Conservation (phyloP, 1,140 invertebrate species). For the Saxidomus purpurata region DNA sequence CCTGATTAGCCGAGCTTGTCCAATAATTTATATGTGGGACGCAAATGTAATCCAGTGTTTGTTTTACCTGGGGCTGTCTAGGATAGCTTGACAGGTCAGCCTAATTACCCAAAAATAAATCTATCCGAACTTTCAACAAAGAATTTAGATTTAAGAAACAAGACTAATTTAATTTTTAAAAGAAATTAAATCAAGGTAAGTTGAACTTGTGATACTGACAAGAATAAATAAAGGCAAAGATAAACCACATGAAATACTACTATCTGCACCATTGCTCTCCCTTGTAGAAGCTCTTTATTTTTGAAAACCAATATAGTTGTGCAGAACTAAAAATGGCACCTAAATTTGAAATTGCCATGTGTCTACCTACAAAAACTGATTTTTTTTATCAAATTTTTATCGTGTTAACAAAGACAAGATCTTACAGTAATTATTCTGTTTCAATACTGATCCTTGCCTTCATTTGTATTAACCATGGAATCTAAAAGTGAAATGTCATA, state of each 20-base stretch:
- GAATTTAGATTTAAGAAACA: background rate
- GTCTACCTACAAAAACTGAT: no score
- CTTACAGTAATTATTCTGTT: no score
- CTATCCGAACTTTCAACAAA: slow-evolving; percentile 50
- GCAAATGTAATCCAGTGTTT: slow-evolving; percentile 68
- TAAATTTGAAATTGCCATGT: background rate
- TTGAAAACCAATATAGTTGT: background rate
- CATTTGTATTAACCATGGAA: no score
- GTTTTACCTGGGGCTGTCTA: slow-evolving; percentile 66
- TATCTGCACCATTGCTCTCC: background rate
- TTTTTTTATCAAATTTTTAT: no score
- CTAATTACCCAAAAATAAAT: slow-evolving; percentile 56
- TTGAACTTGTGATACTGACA: background rate
- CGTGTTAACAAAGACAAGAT: no score
- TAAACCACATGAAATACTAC: no score
- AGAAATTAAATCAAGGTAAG: background rate
- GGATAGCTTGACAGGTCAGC: slow-evolving; percentile 46
- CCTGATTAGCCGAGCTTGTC: slow-evolving; percentile 64
- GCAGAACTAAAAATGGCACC: background rate
- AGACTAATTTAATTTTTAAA: background rate
- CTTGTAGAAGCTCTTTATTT: background rate
- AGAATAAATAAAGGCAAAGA: background rate
- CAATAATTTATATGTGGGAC: slow-evolving; percentile 69
- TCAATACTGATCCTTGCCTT: no score
- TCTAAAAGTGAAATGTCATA: background rate